A percentile compares a stretch with the other conserved stretches of the same genome.
Evolutionary conservation across 2,113 vertebrate genomes (phyloP).

Genomic region (Gobio gobio): DNA sequence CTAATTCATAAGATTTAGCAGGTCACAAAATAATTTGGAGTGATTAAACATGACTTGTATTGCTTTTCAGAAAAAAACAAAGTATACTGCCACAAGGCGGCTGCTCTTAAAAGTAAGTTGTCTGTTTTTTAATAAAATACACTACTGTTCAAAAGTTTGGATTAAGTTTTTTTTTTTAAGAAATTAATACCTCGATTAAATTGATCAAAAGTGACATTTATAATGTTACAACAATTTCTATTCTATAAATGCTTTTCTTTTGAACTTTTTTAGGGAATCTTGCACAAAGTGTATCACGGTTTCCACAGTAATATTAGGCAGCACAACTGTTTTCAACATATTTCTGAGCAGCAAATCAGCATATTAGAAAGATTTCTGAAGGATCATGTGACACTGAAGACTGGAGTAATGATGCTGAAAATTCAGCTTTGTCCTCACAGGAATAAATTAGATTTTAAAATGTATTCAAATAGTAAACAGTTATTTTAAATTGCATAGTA

Average conservation of each 20-base stretch:
- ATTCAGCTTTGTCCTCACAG: background rate
- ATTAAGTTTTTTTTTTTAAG: background rate
- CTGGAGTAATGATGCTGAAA: background rate
- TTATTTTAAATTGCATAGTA: background rate
- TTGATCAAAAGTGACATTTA: background rate
- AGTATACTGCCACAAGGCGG: conserved; percentile 72
- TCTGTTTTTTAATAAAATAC: background rate
- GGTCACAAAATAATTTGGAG: background rate
- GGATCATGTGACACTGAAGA: background rate
- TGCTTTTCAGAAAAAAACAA: conserved; percentile 67
- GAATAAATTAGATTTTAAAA: background rate
- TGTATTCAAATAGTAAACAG: background rate
- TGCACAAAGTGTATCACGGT: background rate
- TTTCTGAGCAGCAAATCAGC: background rate
- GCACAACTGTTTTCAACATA: background rate
- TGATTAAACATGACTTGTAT: conserved; percentile 5
- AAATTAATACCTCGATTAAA: background rate
- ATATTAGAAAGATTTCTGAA: background rate
- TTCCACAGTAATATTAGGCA: background rate
- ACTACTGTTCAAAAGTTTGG: background rate
- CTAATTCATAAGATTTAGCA: background rate
- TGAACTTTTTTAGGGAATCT: too few species aligned
- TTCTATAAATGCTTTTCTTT: too few species aligned
- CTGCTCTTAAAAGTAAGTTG: conserved; percentile 70
- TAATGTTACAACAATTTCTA: background rate